Evolutionary conservation across 2,888 invertebrate species (phyloP), one percentile per base, ranked within the genome.

Genomic region (Cryptophagus acutangulus): DNA sequence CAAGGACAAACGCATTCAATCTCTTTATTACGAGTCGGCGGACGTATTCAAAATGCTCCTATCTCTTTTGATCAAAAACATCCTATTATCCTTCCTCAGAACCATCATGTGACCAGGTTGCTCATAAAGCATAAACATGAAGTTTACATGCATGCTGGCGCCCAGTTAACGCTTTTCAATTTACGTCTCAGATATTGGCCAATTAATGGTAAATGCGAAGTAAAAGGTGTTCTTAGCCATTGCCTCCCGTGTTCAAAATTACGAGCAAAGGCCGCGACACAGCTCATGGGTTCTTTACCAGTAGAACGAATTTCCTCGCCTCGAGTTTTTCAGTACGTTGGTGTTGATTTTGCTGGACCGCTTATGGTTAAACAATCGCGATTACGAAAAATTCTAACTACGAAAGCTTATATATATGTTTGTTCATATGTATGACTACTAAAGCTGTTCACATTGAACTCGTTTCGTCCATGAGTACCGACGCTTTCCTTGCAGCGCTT

Each of bases 291-390:
- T 3, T 18, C 42, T 17, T 16, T 42, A 29, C 45, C 45, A 2
- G 6, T 25, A 4, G 6, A 6, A 3, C 10, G 39, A 31, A 25
- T 41, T 9, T 17, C 24, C 3, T 35, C 25, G 15, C 5, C 17
- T 17, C 6, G 39, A n/a, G 24, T 41, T 2, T 47, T 45, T 33
- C 3, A 16, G 1, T 29, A 9, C 13, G 13, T 14, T 9, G 47
- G 47, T n/a, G 33, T 47, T 10, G 47, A 47, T 28, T 45, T 41
- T 12, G 34, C 35, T 2, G 45, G 38, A 1, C 41, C 41, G 10
- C 14, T 45, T 8, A 3, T 35, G 6, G 6, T 41, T n/a, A 28
- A 16, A 12, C 33, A 41, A n/a, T 3, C 24, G 15, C 2, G 17
- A 15, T n/a, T 28, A 17, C 18, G 41, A 6, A 33, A 24, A 3